Conservation (phyloP, 2,113 vertebrate species). For the Mola mola region DNA sequence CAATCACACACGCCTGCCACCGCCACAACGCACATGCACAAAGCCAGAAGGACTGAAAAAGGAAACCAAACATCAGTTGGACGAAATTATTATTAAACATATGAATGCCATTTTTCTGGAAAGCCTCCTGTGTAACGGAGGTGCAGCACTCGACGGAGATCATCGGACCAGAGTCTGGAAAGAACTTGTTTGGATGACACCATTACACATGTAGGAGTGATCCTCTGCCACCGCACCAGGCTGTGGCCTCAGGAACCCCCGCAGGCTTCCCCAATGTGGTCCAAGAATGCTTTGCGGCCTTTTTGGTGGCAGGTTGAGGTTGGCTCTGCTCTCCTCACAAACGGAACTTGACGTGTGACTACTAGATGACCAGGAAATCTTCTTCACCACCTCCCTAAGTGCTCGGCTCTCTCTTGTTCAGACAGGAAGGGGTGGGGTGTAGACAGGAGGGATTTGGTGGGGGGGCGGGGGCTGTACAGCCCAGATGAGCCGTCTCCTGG, state of each 20-base stretch:
- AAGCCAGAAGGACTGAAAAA: conserved; percentile 61
- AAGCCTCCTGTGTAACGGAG: conserved; percentile 70
- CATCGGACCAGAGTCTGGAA: conserved; percentile 39
- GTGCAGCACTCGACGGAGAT: conserved; percentile 40
- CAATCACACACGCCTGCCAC: conserved; percentile 43
- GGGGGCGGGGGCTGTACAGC: conserved; percentile 62
- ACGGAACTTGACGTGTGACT: conserved; percentile 47
- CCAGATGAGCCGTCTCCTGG: conserved; percentile 61
- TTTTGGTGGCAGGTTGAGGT: conserved; percentile 7
- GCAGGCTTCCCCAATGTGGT: conserved; percentile 11
- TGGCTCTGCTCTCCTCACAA: conserved; percentile 39
- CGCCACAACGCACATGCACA: conserved; percentile 63
- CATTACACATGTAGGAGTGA: conserved; percentile 10
- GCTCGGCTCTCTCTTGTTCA: conserved; percentile 31
- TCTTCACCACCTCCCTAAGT: conserved; percentile 18
- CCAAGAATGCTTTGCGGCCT: conserved; percentile 38
- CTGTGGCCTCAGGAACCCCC: conserved; percentile 22
- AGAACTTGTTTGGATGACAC: conserved; percentile 17
- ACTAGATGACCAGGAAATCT: conserved; percentile 33
- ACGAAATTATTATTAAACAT: conserved; percentile 72
- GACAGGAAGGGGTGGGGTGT: background rate
- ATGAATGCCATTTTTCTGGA: conserved; percentile 76
- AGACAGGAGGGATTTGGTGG: conserved; percentile 1
- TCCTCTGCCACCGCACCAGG: conserved; percentile 32
- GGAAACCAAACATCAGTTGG: conserved; percentile 53